Base-by-base conservation (phyloP, 2,797 vertebrate species). In the Danio jaintianensis region DNA sequence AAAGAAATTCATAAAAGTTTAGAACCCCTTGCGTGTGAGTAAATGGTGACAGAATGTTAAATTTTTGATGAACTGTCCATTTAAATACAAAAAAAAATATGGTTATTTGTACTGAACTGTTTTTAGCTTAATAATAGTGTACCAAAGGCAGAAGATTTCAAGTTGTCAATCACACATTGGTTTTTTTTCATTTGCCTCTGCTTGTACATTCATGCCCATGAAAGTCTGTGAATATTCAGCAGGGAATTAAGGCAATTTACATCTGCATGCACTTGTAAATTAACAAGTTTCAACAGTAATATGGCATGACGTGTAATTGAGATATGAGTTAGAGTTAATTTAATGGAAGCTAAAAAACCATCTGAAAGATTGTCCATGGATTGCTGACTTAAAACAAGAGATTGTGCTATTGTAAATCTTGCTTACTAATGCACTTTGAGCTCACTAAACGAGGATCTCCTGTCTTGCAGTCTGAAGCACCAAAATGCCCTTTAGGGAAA, bases 191-290 rank as follows among this genome's bases (percentile, higher is more conserved):
- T 45, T n/a, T 59, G 42, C 18, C 20, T 59, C 12, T 16, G 42
- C 67, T 55, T 45, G 78, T 72, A 42, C 38, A 42, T 75, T 71
- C 82, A 78, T 15, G 71, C 67, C 58, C 13, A 62, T 73, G 12
- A 40, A 67, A 64, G 50, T 76, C 78, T 56, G 43, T 7, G 63
- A 76, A 78, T 77, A 42, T 70, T 85, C 63, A 58, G 40, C 36
- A 52, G 81, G 70, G 64, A 75, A 82, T 81, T 81, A 59, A 83
- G 40, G 40, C 70, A 68, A 61, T 66, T 79, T 71, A 62, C 66
- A 16, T 75, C 11, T 40, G 66, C 75, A 79, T 79, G 56, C 72
- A 79, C 78, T 68, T 62, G 63, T 86, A 83, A 85, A 83, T 86
- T 15, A 83, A 50, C 81, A 73, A 11, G 11, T 74, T 59, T 52